Evolutionary conservation across 2,797 vertebrate genomes (phyloP), one percentile per base, ranked within the genome.

Genomic region (Brotogeris chrysoptera): DNA sequence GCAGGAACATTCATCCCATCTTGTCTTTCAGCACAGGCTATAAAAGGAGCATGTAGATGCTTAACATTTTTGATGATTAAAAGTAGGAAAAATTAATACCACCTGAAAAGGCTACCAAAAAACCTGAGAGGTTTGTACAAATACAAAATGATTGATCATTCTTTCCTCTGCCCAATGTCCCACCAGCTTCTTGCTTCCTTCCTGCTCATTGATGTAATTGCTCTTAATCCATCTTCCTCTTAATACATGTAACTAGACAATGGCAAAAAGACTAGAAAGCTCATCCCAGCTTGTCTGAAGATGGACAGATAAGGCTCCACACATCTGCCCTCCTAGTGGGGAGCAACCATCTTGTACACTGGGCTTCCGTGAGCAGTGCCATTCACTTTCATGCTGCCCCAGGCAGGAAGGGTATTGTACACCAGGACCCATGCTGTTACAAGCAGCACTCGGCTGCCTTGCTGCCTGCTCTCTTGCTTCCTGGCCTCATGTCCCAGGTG

Each of bases 161-260:
- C 8, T 71, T 91, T 82, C 68, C 61, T 80, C n/a, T 80, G 65
- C 82, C 41, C 34, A 34, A 65, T 49, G 82, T 91, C 69, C 82
- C n/a, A 60, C 63, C 50, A 63, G 52, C 16, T 91, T 83, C 61
- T 87, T 90, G 55, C 79, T 74, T 86, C 81, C 89, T 95, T 94
- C 64, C 85, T 93, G 57, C 71, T 93, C 5, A 0, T 61, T 90
- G 47, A 60, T 64, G 47, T 50, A 77, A 64, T 60, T 86, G 74
- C 53, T 93, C 65, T 88, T 90, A 88, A 79, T 85, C 73, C 57
- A 24, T 74, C 44, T 68, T 53, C 8, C 36, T 85, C 60, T 71
- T 86, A 86, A 89, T 76, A 64, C 36, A n/a, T 72, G 39, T 41
- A 89, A 74, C 50, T 36, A 55, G 79, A 32, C 41, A 74, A 32